Percentiles rank a stretch among this genome's conserved stretches.
Evolutionary conservation across 2,888 invertebrate genomes (phyloP).

Genomic region (Macroteleia sp.): DNA sequence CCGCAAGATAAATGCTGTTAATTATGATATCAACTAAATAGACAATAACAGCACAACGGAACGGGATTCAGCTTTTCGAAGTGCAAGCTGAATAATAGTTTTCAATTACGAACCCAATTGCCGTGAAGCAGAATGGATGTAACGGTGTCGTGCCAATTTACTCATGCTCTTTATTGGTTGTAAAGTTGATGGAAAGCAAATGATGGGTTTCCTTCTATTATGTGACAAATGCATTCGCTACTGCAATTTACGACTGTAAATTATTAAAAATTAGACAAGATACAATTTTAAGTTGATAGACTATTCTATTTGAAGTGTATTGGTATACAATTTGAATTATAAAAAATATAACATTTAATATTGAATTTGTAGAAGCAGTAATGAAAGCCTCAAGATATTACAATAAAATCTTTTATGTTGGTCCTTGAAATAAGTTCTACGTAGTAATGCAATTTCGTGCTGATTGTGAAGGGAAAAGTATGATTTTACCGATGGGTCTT

Average conservation of each 20-base stretch:
- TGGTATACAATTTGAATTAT: too few relatives aligned
- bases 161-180: too few relatives aligned
- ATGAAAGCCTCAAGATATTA: neutral
- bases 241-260: too few relatives aligned
- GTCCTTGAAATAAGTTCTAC: slow-evolving; percentile 10
- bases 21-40: too few relatives aligned
- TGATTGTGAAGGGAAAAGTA: slow-evolving; percentile 14
- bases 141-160: too few relatives aligned
- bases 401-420: neutral
- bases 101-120: too few relatives aligned
- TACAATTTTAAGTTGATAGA: neutral
- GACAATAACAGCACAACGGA: neutral
- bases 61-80: too few relatives aligned
- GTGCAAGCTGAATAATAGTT: too few relatives aligned
- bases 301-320: neutral
- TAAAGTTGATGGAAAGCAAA: too few relatives aligned
- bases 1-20: neutral
- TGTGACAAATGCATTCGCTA: too few relatives aligned
- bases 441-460: slow-evolving; percentile 22
- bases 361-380: neutral
- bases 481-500: slow-evolving; percentile 1
- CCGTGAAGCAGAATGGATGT: too few relatives aligned
- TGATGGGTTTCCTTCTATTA: too few relatives aligned
- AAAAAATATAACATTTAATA: neutral
- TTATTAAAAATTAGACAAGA: neutral